These are phyloP conservation scores for Plecturocebus donacophilus DNA, from an alignment of 2,113 vertebrate species.

Conservation along the genomic window DNA sequence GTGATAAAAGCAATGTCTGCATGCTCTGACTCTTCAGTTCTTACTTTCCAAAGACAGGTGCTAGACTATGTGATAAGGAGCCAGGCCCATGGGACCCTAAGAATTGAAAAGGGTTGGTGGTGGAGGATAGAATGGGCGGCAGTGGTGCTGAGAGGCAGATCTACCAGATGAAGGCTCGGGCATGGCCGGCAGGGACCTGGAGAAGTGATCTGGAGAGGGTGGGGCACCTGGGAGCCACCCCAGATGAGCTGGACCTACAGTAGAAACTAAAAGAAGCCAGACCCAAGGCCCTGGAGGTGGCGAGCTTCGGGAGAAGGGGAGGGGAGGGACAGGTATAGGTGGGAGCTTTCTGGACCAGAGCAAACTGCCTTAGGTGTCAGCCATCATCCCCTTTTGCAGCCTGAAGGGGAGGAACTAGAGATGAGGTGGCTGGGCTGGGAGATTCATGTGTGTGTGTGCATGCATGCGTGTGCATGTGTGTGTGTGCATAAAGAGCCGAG, in stretches of 20 bases:
- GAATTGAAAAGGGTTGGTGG: neutral
- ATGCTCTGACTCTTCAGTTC: neutral
- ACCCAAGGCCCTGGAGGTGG: no score
- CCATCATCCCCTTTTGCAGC: neutral
- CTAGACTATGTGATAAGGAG: neutral
- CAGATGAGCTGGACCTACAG: neutral
- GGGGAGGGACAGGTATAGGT: neutral
- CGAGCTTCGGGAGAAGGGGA: accelerated
- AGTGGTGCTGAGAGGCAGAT: conserved; percentile 38
- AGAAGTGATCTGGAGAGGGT: neutral
- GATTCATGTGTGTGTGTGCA: accelerated
- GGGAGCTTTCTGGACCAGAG: neutral
- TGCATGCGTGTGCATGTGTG: neutral
- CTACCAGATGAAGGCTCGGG: neutral
- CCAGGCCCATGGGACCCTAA: neutral
- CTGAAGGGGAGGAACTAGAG: neutral
- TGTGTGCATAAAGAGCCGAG: neutral
- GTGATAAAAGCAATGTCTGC: neutral
- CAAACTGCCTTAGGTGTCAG: no score
- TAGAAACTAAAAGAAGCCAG: neutral
- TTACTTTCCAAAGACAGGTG: neutral
- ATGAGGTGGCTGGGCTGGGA: accelerated
- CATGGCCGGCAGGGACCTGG: neutral
- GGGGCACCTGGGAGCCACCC: neutral
- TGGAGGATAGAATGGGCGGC: conserved; percentile 16